Evolutionary conservation across 2,113 vertebrate genomes (phyloP), one percentile per base, ranked within the genome.

Genomic region (Phrynosoma platyrhinos): DNA sequence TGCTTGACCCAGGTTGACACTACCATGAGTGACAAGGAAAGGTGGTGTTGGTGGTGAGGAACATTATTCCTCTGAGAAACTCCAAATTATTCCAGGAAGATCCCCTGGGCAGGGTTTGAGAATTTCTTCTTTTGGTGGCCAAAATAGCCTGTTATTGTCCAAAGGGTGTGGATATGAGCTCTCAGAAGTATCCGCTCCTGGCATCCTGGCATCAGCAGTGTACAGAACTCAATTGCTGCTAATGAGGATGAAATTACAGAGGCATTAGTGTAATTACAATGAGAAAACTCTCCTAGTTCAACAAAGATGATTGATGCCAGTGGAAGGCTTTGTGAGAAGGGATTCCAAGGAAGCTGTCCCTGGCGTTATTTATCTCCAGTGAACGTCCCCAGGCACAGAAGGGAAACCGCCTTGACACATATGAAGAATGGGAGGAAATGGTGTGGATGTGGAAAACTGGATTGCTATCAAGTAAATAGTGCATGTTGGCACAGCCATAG

Each of bases 241-340:
- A 95, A 96, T 7, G 85, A 94, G 91, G 93, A 94, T 92, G 89
- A 95, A 94, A 95, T 94, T 91, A 94, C 88, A 85, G 87, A 0
- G 21, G 90, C 93, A 94, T 95, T 94, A 93, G 87, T 88, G 90
- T 94, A 92, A 95, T 94, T 95, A 93, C 91, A 95, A 92, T 86
- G 88, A 94, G 93, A 92, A 93, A 88, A 92, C 92, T 91, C 88
- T 83, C 71, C 91, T 95, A 89, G 89, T 94, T 95, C 83, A 0
- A 92, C 85, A 1, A 91, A 88, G 80, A 94, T 94, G 94, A 94
- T 95, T 94, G 91, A 96, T 95, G 92, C n/a, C 64, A n/a, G 40
- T 72, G 79, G 47, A 93, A 92, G 77, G 2, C 78, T 90, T 91
- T 30, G 79, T 80, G 89, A 91, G 93, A 93, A 74, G 25, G n/a